These are phyloP conservation scores for Ephydatia muelleri DNA, from an alignment of 37 sponge, comb jelly and placozoan species.

Conservation along the genomic window DNA sequence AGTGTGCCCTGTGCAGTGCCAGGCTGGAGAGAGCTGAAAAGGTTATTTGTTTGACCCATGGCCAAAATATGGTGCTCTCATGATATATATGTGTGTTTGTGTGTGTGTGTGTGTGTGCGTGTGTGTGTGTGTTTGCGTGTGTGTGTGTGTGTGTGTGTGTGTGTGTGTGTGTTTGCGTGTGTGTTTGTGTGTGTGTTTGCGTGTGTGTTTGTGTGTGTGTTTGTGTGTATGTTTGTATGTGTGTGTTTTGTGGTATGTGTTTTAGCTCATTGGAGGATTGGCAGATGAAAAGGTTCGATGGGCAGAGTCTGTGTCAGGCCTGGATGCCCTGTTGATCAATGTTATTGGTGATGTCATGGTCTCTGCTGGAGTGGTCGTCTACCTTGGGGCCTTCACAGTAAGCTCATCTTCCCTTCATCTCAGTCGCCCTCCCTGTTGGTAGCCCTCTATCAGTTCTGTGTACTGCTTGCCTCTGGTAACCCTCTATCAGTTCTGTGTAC, in stretches of 20 bases:
- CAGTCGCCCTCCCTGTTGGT: too few species aligned
- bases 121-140: neutral
- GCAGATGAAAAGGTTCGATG: conserved; percentile 78
- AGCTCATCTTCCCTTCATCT: too few species aligned
- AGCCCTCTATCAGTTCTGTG: too few species aligned
- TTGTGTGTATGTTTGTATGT: neutral
- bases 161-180: neutral
- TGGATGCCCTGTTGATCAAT: conserved; percentile 65
- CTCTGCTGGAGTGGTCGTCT: conserved; percentile 88
- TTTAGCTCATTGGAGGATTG: conserved; percentile 91
- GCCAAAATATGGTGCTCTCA: neutral
- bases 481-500: too few species aligned
- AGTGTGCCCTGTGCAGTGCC: conserved; percentile 88
- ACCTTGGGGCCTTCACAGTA: conserved; percentile 93
- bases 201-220: neutral
- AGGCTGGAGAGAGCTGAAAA: conserved; percentile 91
- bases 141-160: neutral
- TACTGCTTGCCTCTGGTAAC: too few species aligned
- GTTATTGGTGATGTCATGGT: conserved; percentile 94
- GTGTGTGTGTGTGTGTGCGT: neutral
- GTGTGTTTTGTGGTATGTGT: neutral
- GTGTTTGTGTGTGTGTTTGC: neutral
- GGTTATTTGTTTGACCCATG: conserved; percentile 22
- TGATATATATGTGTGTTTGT: neutral
- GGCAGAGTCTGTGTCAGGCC: conserved; percentile 45